Evolutionary conservation across 2,113 vertebrate species (phyloP).

Genomic region (Columbina picui): DNA sequence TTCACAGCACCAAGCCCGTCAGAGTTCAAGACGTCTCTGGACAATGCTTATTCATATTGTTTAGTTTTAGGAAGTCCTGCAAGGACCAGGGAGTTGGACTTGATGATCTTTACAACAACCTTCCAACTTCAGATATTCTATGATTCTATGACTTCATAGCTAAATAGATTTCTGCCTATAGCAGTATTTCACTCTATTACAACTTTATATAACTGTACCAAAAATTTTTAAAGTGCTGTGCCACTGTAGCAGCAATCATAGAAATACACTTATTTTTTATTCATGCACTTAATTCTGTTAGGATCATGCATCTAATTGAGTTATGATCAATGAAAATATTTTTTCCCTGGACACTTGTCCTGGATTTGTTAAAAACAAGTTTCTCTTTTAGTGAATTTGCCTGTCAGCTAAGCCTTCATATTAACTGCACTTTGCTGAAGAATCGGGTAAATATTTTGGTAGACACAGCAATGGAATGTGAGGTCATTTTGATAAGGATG

Average conservation of each 20-base stretch:
- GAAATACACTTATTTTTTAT: neutral
- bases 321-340: neutral
- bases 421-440: too few relatives aligned
- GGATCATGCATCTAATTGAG: neutral
- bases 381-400: too few relatives aligned
- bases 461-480: too few relatives aligned
- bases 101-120: neutral
- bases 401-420: too few relatives aligned
- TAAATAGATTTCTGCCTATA: neutral
- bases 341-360: neutral
- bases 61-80: neutral
- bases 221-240: neutral
- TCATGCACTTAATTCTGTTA: neutral
- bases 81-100: neutral
- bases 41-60: neutral
- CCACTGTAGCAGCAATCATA: neutral
- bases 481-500: too few relatives aligned
- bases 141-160: neutral
- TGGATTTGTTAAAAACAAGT: too few relatives aligned
- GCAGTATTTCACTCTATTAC: neutral
- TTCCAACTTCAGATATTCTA: neutral
- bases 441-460: too few relatives aligned
- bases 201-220: neutral
- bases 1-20: neutral
- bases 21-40: neutral